A percentile compares a stretch with the other conserved stretches of the same genome.
phyloP scores from a whole-genome alignment of 2,888 invertebrate genomes.

The Drymonia ruficornis region DNA sequence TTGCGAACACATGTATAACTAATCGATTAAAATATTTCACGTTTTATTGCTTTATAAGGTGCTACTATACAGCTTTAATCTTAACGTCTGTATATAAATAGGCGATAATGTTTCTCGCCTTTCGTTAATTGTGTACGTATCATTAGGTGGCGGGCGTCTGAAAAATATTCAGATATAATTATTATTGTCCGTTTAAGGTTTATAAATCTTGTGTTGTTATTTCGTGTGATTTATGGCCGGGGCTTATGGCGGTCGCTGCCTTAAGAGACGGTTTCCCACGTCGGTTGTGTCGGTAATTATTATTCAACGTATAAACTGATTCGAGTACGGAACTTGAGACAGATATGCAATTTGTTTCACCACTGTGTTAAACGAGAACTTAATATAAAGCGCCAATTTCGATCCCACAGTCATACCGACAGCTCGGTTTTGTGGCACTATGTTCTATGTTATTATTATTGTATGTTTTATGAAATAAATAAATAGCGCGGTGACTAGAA shows the following conservation, averaged over 20 bases:
- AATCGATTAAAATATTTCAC: conserved; percentile 34
- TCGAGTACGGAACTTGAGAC: neutral
- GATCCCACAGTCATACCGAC: too few relatives aligned
- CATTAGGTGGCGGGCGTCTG: conserved; percentile 28
- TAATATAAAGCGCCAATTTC: too few relatives aligned
- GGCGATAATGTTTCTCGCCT: conserved; percentile 33
- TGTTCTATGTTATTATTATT: too few relatives aligned
- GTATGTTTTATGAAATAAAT: too few relatives aligned
- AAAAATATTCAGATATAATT: conserved; percentile 60
- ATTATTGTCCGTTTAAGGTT: conserved; percentile 59
- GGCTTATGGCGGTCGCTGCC: conserved; percentile 61
- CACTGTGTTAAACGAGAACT: too few relatives aligned
- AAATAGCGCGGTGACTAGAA: too few relatives aligned
- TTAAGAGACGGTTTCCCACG: conserved; percentile 54
- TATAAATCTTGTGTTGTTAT: conserved; percentile 66
- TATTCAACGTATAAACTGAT: conserved; percentile 33
- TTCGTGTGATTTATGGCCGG: conserved; percentile 64
- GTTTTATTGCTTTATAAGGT: conserved; percentile 26
- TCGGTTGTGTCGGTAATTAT: conserved; percentile 47
- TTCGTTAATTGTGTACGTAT: conserved; percentile 28
- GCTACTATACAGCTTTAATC: conserved; percentile 15
- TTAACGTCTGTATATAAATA: conserved; percentile 28
- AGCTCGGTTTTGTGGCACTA: too few relatives aligned
- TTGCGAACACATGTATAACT: conserved; percentile 24
- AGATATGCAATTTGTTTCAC: neutral